Evolutionary conservation across 2,113 vertebrate genomes (phyloP).

Genomic region (Bubo bubo): DNA sequence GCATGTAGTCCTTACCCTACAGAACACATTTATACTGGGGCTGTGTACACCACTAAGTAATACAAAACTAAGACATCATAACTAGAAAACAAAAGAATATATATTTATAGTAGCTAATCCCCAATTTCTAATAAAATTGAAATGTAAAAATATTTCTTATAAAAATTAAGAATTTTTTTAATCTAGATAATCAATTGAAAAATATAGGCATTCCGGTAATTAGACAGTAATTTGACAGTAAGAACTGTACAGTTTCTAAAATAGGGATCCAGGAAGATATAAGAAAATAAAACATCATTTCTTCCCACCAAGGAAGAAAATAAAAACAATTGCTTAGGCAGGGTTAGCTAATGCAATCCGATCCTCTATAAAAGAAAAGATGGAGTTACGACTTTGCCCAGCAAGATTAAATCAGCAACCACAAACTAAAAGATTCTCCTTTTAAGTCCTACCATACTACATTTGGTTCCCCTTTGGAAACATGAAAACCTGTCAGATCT

Average conservation of each 20-base stretch:
- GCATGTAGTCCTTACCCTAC: neutral
- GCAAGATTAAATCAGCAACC: neutral
- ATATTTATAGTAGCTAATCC: neutral
- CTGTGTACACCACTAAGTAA: neutral
- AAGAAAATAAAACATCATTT: neutral
- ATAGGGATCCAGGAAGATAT: neutral
- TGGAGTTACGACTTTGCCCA: neutral
- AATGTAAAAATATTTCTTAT: neutral
- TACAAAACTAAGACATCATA: neutral
- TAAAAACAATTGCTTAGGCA: neutral
- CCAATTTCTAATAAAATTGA: neutral
- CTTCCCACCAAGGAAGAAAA: neutral
- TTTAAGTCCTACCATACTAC: slow-evolving; percentile 21
- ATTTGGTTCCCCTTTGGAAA: slow-evolving; percentile 16
- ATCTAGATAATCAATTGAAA: neutral
- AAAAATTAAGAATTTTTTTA: neutral
- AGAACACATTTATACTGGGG: neutral
- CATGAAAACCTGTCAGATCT: neutral
- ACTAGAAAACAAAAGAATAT: neutral
- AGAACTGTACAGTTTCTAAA: neutral
- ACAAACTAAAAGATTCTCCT: neutral
- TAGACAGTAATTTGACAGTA: neutral
- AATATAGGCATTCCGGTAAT: neutral
- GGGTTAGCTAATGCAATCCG: neutral
- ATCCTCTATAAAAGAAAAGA: neutral